These are phyloP conservation scores for Phyllotis vaccarum DNA, from an alignment of 2,797 vertebrate species.

Conservation along the genomic window DNA sequence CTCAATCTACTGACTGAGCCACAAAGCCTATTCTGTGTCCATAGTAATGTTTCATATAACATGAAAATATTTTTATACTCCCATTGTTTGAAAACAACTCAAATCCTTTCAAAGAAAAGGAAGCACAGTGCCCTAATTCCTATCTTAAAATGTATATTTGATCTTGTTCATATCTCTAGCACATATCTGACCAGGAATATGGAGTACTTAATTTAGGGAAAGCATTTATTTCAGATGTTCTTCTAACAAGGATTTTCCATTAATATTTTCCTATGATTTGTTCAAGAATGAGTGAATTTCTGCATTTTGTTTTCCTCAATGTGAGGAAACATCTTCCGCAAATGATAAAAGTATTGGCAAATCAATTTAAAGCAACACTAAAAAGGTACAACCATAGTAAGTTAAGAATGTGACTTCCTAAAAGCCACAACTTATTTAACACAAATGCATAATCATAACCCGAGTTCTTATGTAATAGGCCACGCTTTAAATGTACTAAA, in stretches of 20 bases:
- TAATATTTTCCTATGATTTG: conserved; percentile 28
- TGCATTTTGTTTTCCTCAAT: not conserved
- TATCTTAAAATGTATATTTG: not conserved
- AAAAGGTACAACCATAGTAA: conserved; percentile 26
- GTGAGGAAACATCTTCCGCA: not conserved
- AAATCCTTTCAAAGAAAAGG: conserved; percentile 49
- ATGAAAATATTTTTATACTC: conserved; percentile 40
- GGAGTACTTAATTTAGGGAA: conserved; percentile 41
- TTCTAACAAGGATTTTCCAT: conserved; percentile 8
- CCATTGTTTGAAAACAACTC: conserved; percentile 40
- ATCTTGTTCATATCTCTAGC: conserved; percentile 32
- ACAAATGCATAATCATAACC: conserved; percentile 52
- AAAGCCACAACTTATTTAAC: conserved; percentile 57
- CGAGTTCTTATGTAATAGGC: conserved; percentile 66
- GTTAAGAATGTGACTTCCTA: not conserved
- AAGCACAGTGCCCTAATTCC: not conserved
- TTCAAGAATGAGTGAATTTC: conserved; percentile 21
- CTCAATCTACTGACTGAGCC: not conserved
- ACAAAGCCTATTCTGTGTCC: conserved; percentile 44
- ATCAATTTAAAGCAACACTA: conserved; percentile 32
- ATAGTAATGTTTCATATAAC: not conserved
- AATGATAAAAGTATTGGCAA: conserved; percentile 57
- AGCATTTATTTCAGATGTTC: not conserved
- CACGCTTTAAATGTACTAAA: conserved; percentile 53
- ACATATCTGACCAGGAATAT: conserved; percentile 23